Conservation (phyloP, 2,888 invertebrate species). For the Hirtodrosophila trivittata region DNA sequence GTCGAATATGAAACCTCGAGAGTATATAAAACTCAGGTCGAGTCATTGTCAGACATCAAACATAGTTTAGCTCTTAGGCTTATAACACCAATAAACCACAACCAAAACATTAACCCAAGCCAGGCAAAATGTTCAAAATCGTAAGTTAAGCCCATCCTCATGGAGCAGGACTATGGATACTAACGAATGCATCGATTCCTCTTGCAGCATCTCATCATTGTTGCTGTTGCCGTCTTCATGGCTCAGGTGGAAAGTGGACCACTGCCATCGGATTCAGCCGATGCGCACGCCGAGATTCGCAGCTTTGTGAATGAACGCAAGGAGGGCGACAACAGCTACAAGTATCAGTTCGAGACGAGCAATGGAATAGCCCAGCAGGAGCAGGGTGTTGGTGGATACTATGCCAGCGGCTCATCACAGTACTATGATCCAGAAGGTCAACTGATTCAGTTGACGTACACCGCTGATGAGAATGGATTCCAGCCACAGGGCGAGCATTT, state of each 20-base stretch:
- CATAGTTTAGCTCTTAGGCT: conserved; percentile 70
- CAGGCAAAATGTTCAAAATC: conserved; percentile 75
- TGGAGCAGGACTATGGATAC: background rate
- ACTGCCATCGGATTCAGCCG: conserved; percentile 65
- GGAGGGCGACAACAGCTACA: conserved; percentile 83
- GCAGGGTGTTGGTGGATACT: conserved; percentile 85
- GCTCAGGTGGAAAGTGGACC: conserved; percentile 38
- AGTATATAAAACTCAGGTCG: conserved; percentile 61
- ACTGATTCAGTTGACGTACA: conserved; percentile 83
- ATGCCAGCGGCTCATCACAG: conserved; percentile 84
- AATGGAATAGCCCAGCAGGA: conserved; percentile 87
- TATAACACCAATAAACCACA: conserved; percentile 54
- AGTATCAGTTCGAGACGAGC: conserved; percentile 85
- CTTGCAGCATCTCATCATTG: conserved; percentile 64
- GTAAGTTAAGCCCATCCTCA: conserved; percentile 61
- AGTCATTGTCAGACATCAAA: conserved; percentile 59
- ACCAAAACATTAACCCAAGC: conserved; percentile 35
- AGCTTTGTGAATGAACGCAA: conserved; percentile 82
- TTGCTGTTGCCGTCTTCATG: conserved; percentile 42
- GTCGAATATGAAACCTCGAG: conserved; percentile 21
- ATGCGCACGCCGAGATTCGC: conserved; percentile 76
- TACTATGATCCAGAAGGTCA: conserved; percentile 86
- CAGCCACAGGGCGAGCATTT: conserved; percentile 83
- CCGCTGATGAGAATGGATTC: conserved; percentile 86
- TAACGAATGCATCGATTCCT: conserved; percentile 1